Conservation (phyloP, 2,797 vertebrate genomes). For the Gobionotothen gibberifrons region DNA sequence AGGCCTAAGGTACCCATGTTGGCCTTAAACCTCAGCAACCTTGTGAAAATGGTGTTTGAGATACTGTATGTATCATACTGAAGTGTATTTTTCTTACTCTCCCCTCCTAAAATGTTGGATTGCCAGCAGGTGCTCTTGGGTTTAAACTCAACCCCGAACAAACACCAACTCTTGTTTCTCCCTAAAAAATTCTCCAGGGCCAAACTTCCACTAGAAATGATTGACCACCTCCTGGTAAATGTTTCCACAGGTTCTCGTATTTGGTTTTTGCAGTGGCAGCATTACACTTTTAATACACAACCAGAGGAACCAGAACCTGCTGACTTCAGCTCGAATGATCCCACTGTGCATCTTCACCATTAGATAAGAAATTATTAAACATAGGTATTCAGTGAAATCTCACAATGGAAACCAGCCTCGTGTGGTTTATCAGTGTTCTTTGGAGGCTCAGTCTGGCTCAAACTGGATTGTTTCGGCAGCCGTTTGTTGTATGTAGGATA, state of each 20-base stretch:
- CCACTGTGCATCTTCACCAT: constrained; percentile 28
- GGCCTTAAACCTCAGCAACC: background rate
- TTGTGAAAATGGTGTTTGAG: too few species aligned
- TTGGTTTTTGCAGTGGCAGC: constrained; percentile 50
- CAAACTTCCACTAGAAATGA: constrained; percentile 52
- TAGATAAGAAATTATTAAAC: constrained; percentile 31
- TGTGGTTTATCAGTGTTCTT: constrained; percentile 2
- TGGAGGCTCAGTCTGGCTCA: constrained; percentile 37
- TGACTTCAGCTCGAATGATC: constrained; percentile 35
- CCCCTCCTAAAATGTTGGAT: constrained; percentile 2
- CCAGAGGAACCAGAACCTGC: constrained; percentile 45
- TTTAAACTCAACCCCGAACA: constrained; percentile 30
- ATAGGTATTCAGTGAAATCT: constrained; percentile 24
- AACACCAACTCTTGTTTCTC: constrained; percentile 39
- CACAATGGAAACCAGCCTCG: background rate
- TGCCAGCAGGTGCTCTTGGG: constrained; percentile 12
- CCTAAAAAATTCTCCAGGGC: constrained; percentile 19
- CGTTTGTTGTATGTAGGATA: constrained; percentile 59
- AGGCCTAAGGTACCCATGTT: background rate
- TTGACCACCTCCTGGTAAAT: constrained; percentile 59
- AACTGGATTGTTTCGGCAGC: constrained; percentile 50
- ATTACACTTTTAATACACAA: constrained; percentile 22
- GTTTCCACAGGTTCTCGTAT: constrained; percentile 46
- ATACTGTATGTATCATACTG: too few species aligned
- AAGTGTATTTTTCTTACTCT: background rate